Evolutionary conservation across 2,113 vertebrate species (phyloP), one percentile per base, ranked within the genome.

Genomic region (Mola mola): DNA sequence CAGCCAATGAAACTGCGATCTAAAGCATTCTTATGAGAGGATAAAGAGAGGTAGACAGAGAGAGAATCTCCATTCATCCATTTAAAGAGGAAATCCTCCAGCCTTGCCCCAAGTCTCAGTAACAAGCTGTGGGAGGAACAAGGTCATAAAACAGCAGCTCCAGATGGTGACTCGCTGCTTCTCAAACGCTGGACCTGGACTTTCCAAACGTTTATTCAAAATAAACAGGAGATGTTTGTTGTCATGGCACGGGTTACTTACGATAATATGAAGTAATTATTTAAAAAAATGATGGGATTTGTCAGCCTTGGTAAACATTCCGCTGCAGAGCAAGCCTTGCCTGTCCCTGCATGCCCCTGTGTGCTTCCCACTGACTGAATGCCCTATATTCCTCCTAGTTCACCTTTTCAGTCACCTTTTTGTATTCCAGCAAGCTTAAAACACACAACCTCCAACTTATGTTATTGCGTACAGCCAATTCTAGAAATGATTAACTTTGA

Each of bases 221-320:
- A 40, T 37, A 60, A 29, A 49, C 11, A 25, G 8, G 3, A 2
- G 8, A 9, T 55, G 21, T 40, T 25, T 13, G 29, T 5, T 58
- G 22, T 28, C 22, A 37, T 16, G 37, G 16, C 6, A 24, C 47
- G 61, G 58, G 17, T 43, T 34, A 21, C 6, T 11, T 17, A 8
- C 8, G 5, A 47, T 41, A 11, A 50, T 43, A 20, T 20, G 29
- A 38, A 15, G 37, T 19, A 13, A 57, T 41, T 17, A 19, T 8
- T 25, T 9, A 38, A 19, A 20, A 77, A 46, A 34, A 31, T 31
- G 2, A 25, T 7, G 26, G n/a, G 49, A 58, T 53, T 34, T 36
- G 38, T 21, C 48, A 25, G 49, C 70, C 28, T 41, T 34, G 3
- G 31, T 59, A 75, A 72, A 79, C 77, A 79, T 76, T 84, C 79